Evolutionary conservation across 2,113 vertebrate species (phyloP), one percentile per base, ranked within the genome.

Genomic region (Marmota monax): DNA sequence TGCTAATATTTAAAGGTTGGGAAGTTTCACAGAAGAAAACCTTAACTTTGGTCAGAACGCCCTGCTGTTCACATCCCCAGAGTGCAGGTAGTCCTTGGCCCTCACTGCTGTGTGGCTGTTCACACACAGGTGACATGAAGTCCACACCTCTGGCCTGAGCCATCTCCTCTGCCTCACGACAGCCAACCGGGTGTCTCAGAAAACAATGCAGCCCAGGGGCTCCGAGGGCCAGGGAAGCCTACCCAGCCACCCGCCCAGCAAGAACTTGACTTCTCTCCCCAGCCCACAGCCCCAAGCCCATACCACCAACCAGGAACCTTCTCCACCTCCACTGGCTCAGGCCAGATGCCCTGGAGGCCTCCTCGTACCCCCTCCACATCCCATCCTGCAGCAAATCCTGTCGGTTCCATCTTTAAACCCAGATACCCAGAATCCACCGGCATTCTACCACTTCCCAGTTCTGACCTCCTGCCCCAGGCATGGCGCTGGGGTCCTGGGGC

Each of bases 1-100:
- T 37, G 22, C 84, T 90, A 77, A 85, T 79, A 76, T 70, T 79
- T 89, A 93, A 83, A 94, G 79, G 85, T n/a, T 89, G 69, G 63
- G 32, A 63, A 10, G 69, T 51, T 61, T 88, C 69, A 74, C 2
- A 1, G 67, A 83, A 85, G 12, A 70, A 94, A 63, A 63, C 23
- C 23, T 58, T 25, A 63, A 63, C 61, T 63, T 63, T 63, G 56
- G 84, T 69, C 25, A 63, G 61, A 82, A 58, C 45, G 51, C 73
- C 77, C 78, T 65, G 51, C 34, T 61, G 17, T 18, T n/a, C 67
- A 16, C 77, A 73, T 79, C 42, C 14, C 9, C 23, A 34, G 77
- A 53, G 58, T 18, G 77, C 48, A 58, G 14, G 77, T 42, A 37
- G 22, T 58, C 37, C 74, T 83, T 48, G 45, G 85, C 76, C 39